phyloP scores from a whole-genome alignment of 2,797 vertebrate genomes.

The Tangara arthus region DNA sequence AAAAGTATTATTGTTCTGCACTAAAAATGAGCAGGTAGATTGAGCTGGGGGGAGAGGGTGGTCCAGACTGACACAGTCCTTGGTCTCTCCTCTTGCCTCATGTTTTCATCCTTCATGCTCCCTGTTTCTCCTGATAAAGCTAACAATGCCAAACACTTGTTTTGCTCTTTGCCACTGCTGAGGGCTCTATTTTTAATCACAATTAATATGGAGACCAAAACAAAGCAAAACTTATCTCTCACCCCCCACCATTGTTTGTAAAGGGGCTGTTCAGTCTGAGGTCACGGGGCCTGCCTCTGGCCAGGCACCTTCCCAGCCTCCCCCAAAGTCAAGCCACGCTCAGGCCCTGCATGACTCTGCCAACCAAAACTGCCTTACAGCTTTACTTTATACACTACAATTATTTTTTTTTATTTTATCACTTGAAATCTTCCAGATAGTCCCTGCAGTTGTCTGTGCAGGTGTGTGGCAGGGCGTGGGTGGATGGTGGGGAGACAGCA shows the following conservation, averaged over 20 bases:
- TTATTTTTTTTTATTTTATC: not conserved
- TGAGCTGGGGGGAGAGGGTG: accelerated
- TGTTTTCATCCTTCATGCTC: constrained; percentile 22
- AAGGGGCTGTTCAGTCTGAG: constrained; percentile 39
- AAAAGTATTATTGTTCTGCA: not conserved
- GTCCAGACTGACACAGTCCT: not conserved
- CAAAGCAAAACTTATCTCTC: constrained; percentile 47
- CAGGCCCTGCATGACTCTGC: not conserved
- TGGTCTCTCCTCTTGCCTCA: not conserved
- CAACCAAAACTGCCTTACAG: not conserved
- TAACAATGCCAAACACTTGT: constrained; percentile 28
- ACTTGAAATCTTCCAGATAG: not conserved
- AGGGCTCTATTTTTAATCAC: constrained; percentile 57
- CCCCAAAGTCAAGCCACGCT: not conserved
- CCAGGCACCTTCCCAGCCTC: not conserved
- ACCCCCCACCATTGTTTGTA: not conserved
- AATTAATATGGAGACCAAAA: constrained; percentile 8
- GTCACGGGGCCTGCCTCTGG: not conserved
- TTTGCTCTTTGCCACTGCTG: not conserved
- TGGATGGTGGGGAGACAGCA: not conserved
- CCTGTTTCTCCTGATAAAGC: constrained; percentile 47
- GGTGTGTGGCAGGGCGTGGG: accelerated
- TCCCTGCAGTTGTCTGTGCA: not conserved
- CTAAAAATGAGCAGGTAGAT: not conserved
- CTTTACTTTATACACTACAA: not conserved